Conservation (phyloP, 2,888 invertebrate genomes). For the Kryphioiulus occultus region DNA sequence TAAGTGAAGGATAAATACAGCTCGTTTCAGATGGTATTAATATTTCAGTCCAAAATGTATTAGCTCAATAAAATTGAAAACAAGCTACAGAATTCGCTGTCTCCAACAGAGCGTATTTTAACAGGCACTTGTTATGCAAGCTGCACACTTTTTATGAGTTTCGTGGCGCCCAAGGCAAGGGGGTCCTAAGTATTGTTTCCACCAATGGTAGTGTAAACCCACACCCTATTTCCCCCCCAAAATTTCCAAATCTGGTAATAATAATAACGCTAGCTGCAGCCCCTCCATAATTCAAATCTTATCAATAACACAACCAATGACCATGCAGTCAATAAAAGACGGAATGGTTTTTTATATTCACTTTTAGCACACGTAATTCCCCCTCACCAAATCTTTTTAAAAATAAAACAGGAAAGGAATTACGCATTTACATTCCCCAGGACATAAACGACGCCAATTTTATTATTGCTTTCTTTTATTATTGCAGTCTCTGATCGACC, state of each 20-base stretch:
- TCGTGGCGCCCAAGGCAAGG: not conserved
- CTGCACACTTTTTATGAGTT: not conserved
- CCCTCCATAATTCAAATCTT: conserved; percentile 26
- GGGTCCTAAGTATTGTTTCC: not conserved
- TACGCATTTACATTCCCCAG: conserved; percentile 1
- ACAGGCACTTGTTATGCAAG: no score
- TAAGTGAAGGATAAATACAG: no score
- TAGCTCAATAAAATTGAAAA: no score
- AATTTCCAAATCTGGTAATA: not conserved
- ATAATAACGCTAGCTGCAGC: conserved; percentile 10
- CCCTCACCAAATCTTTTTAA: not conserved
- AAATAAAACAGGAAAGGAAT: conserved; percentile 34
- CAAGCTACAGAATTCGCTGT: no score
- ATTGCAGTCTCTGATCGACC: conserved; percentile 35
- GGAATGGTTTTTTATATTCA: conserved; percentile 29
- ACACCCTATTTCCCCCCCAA: not conserved
- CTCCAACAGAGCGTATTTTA: no score
- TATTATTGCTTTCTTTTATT: conserved; percentile 30
- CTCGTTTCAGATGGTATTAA: no score
- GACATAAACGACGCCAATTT: conserved; percentile 36
- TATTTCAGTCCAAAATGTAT: no score
- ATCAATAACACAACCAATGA: conserved; percentile 29
- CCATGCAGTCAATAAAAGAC: conserved; percentile 11
- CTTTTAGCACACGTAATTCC: not conserved
- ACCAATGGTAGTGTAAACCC: not conserved